A percentile compares a stretch with the other conserved stretches of the same genome.
phyloP scores from a whole-genome alignment of 2,888 invertebrate species.

The Timema podura region DNA sequence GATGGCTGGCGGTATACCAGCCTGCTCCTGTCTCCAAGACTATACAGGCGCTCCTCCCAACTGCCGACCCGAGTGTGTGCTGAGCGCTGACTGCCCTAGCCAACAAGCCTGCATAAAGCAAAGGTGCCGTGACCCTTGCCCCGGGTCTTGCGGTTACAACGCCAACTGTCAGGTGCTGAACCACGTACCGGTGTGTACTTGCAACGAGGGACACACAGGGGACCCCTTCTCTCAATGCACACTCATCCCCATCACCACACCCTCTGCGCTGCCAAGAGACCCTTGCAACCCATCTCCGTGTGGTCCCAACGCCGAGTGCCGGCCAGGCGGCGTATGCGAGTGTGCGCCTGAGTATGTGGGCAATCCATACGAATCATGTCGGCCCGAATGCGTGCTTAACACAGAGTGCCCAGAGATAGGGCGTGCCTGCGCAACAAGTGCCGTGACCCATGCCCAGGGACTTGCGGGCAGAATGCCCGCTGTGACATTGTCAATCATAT shows the following conservation, averaged over 20 bases:
- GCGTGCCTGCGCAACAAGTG: constrained; percentile 73
- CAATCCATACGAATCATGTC: constrained; percentile 62
- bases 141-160: constrained; percentile 76
- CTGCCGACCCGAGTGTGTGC: constrained; percentile 74
- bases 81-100: constrained; percentile 75
- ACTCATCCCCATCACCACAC: constrained; percentile 47
- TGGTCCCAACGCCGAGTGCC: constrained; percentile 50
- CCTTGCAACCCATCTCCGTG: constrained; percentile 72
- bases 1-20: constrained; percentile 65
- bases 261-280: constrained; percentile 41
- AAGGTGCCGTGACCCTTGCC: constrained; percentile 78
- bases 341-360: constrained; percentile 68
- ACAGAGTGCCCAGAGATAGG: constrained; percentile 64
- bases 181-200: constrained; percentile 77
- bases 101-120: constrained; percentile 72
- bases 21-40: constrained; percentile 74
- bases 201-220: constrained; percentile 70
- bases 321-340: constrained; percentile 37
- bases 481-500: constrained; percentile 57
- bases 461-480: constrained; percentile 70
- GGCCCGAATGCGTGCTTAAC: constrained; percentile 52
- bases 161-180: constrained; percentile 74
- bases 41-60: constrained; percentile 74
- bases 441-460: constrained; percentile 71
- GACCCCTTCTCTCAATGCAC: constrained; percentile 75